Percentiles rank a stretch among this genome's conserved stretches.
Conservation (phyloP, 1,140 invertebrate species). For the Neelides sp. region DNA sequence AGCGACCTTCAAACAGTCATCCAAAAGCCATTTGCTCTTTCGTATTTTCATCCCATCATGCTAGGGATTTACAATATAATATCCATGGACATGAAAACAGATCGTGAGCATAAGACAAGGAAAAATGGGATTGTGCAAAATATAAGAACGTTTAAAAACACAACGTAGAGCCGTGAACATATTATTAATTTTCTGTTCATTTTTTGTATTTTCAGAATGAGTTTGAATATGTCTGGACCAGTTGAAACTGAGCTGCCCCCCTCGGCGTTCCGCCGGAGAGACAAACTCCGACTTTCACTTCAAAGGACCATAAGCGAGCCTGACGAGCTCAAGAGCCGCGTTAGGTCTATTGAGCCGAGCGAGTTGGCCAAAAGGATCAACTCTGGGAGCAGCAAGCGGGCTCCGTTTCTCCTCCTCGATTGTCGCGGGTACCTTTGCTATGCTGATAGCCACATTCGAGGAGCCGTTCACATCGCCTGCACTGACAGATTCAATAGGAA, state of each 20-base stretch:
- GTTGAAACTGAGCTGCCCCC: conserved; percentile 31
- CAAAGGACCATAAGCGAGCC: conserved; percentile 18
- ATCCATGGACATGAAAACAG: no score
- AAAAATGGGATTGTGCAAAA: no score
- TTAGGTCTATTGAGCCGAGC: conserved; percentile 15
- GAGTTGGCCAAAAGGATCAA: conserved; percentile 25
- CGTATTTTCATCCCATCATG: no score
- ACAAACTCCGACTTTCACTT: conserved; percentile 26
- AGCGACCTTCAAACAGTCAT: no score
- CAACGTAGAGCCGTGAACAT: background rate
- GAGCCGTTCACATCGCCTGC: conserved; percentile 62
- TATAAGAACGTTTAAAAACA: no score
- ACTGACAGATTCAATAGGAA: conserved; percentile 57
- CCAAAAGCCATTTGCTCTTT: no score
- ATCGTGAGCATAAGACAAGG: no score
- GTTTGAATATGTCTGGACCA: conserved; percentile 21
- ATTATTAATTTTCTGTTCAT: background rate
- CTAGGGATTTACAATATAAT: no score
- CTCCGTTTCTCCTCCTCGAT: conserved; percentile 38
- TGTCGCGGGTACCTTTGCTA: conserved; percentile 59
- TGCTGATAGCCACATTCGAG: conserved; percentile 55
- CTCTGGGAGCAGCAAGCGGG: background rate
- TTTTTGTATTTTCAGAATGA: background rate
- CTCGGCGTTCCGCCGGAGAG: conserved; percentile 20
- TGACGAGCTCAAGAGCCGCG: conserved; percentile 20